Conservation (phyloP, 2,797 vertebrate species). For the Linurgus olivaceus region DNA sequence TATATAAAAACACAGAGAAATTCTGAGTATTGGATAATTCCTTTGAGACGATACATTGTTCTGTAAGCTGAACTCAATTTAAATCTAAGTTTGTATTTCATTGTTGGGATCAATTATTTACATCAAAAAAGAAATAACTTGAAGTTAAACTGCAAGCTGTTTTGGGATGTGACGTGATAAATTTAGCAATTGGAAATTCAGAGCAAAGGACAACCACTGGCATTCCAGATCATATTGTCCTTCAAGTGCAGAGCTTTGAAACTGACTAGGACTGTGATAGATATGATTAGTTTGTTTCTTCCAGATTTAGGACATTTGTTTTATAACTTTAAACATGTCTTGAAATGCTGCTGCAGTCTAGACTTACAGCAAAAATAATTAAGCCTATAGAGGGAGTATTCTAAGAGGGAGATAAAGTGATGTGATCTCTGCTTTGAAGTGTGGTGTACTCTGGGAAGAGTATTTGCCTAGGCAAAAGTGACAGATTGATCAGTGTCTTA, state of each 20-base stretch:
- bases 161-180: not conserved
- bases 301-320: not conserved
- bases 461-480: not conserved
- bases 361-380: not conserved
- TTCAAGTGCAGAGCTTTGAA: not conserved
- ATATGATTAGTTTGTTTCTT: not conserved
- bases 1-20: not conserved
- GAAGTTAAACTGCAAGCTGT: not conserved
- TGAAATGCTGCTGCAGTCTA: not conserved
- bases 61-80: not conserved
- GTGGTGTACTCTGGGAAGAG: fast-evolving
- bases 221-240: not conserved
- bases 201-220: not conserved
- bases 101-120: not conserved
- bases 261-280: not conserved
- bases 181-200: not conserved
- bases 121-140: not conserved
- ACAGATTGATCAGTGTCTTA: not conserved
- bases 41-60: not conserved
- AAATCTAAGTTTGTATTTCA: not conserved
- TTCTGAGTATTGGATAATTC: not conserved
- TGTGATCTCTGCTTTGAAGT: not conserved
- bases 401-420: not conserved
- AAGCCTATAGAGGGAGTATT: not conserved
- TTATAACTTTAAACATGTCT: not conserved